Conservation (phyloP, 2,888 invertebrate genomes). For the Drosophila koepferae region DNA sequence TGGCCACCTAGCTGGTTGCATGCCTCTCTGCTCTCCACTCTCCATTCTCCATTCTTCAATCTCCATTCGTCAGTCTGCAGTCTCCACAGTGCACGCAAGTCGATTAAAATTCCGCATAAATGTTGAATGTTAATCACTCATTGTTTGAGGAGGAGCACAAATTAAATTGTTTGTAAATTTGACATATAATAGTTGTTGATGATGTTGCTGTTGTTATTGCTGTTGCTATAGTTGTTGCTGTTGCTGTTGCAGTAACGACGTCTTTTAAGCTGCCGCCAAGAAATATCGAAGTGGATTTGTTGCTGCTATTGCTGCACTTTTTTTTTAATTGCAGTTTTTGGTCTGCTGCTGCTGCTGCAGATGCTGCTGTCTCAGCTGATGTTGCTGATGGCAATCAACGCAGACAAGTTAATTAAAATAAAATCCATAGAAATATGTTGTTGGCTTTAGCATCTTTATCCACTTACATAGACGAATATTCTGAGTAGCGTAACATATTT, state of each 20-base stretch:
- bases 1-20: conserved; percentile 35
- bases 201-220: conserved; percentile 18
- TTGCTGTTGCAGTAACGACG: conserved; percentile 10
- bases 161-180: conserved; percentile 75
- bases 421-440: conserved; percentile 13
- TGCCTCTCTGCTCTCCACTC: not conserved
- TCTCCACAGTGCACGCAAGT: conserved; percentile 49
- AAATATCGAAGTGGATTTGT: conserved; percentile 57
- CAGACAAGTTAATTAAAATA: conserved; percentile 75
- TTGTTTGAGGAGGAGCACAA: conserved; percentile 71
- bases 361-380: conserved; percentile 34
- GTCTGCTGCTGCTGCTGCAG: conserved; percentile 34
- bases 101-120: conserved; percentile 75
- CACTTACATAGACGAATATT: conserved; percentile 4
- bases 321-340: conserved; percentile 68
- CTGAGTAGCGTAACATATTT: conserved; percentile 18
- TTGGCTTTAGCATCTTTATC: not conserved
- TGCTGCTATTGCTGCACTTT: conserved; percentile 49
- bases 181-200: conserved; percentile 66
- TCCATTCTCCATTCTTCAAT: not conserved
- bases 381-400: conserved; percentile 62
- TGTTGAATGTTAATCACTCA: conserved; percentile 78
- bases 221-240: conserved; percentile 10
- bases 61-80: not conserved
- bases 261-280: conserved; percentile 68